These are phyloP conservation scores for Tenrec ecaudatus DNA, from an alignment of 2,113 vertebrate genomes.

Conservation along the genomic window DNA sequence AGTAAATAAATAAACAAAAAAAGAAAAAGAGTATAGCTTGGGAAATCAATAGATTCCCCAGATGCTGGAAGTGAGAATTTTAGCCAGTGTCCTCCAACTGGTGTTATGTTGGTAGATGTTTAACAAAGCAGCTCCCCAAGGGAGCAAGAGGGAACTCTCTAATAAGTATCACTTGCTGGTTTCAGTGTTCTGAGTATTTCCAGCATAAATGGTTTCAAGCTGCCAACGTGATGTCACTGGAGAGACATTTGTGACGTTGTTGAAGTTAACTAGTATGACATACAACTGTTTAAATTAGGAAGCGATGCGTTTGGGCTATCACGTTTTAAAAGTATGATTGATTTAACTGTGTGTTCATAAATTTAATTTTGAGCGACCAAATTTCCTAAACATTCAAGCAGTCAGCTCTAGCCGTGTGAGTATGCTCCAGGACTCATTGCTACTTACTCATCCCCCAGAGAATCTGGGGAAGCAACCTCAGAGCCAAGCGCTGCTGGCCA, in stretches of 20 bases:
- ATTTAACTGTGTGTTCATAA: neutral
- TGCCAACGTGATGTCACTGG: neutral
- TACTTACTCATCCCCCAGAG: neutral
- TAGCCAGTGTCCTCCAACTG: neutral
- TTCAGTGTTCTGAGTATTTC: neutral
- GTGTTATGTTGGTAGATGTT: neutral
- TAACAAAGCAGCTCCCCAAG: neutral
- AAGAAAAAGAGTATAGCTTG: neutral
- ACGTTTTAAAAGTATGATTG: neutral
- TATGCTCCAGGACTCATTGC: neutral
- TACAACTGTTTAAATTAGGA: neutral
- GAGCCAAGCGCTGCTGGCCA: neutral
- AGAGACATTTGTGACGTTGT: neutral
- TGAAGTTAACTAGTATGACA: neutral
- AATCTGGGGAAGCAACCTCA: neutral
- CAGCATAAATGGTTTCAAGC: neutral
- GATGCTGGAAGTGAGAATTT: neutral
- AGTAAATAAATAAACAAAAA: too few relatives aligned
- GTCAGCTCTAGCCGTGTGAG: neutral
- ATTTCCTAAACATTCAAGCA: neutral
- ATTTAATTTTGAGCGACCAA: neutral
- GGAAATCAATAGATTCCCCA: neutral
- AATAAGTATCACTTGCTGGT: neutral
- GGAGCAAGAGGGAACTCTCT: neutral
- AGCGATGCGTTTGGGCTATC: neutral